Percentiles rank a stretch among this genome's conserved stretches.
These are phyloP conservation scores for Reticulitermes speratus DNA, from an alignment of 1,140 invertebrate species.

Conservation along the genomic window DNA sequence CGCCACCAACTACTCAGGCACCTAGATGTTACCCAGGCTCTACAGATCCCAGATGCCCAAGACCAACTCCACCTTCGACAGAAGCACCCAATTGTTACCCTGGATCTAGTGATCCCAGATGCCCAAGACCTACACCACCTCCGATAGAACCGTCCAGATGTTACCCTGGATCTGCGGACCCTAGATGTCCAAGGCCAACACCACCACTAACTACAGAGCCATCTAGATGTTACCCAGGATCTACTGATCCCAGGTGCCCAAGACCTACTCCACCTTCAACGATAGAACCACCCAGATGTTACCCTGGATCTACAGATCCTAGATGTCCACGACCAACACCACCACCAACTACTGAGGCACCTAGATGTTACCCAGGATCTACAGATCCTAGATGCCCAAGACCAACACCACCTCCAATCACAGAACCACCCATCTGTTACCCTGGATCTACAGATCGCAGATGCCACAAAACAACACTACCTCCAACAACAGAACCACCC, in stretches of 20 bases:
- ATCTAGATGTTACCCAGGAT: conserved; percentile 46
- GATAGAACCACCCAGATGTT: conserved; percentile 40
- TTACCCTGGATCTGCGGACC: conserved; percentile 37
- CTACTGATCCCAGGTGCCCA: conserved; percentile 50
- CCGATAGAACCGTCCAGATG: too few species aligned
- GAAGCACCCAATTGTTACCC: conserved; percentile 40
- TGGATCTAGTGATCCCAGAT: conserved; percentile 42
- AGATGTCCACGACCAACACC: conserved; percentile 37
- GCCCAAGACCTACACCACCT: too few species aligned
- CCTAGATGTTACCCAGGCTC: conserved; percentile 39
- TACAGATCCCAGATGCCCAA: conserved; percentile 43
- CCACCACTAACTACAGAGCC: conserved; percentile 30
- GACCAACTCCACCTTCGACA: conserved; percentile 38
- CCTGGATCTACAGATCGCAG: conserved; percentile 40
- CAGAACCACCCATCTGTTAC: conserved; percentile 29
- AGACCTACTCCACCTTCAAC: conserved; percentile 35
- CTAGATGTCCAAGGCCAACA: conserved; percentile 37
- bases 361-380: conserved; percentile 42
- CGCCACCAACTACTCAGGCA: conserved; percentile 33
- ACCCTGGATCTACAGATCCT: conserved; percentile 43
- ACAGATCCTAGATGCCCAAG: conserved; percentile 47
- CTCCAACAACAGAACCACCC: not conserved
- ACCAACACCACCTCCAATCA: conserved; percentile 21
- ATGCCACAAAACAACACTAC: conserved; percentile 33
- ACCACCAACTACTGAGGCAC: conserved; percentile 36